These are phyloP conservation scores for Rhineura floridana DNA, from an alignment of 2,113 vertebrate genomes.

Conservation along the genomic window DNA sequence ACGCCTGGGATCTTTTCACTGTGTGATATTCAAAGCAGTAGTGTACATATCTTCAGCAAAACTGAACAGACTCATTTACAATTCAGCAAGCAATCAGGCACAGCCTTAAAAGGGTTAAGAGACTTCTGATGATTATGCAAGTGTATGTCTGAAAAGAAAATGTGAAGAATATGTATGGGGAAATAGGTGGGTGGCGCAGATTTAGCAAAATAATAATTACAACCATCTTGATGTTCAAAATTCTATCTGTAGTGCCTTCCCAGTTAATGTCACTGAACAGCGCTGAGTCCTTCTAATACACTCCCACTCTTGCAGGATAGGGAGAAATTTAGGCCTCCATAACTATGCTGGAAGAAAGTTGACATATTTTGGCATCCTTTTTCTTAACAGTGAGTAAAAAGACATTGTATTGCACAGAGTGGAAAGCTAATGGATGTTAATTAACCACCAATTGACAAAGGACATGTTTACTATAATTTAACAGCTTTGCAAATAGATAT, in stretches of 20 bases:
- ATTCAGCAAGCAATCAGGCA: background rate
- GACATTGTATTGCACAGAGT: slow-evolving; percentile 57
- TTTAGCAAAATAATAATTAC: background rate
- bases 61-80: background rate
- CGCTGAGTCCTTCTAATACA: background rate
- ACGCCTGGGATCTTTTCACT: background rate
- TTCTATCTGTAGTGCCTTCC: slow-evolving; percentile 7
- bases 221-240: slow-evolving; percentile 13
- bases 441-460: slow-evolving; percentile 69
- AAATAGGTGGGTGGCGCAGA: background rate
- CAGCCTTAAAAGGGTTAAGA: background rate
- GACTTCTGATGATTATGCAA: background rate
- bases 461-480: slow-evolving; percentile 66
- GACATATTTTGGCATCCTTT: background rate
- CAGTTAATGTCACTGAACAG: slow-evolving; percentile 27
- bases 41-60: background rate
- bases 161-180: background rate
- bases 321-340: slow-evolving; percentile 19
- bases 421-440: slow-evolving; percentile 68
- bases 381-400: slow-evolving; percentile 52
- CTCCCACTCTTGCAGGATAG: background rate
- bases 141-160: background rate
- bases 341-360: slow-evolving; percentile 33
- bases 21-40: background rate
- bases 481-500: slow-evolving; percentile 62